Evolutionary conservation across 2,888 invertebrate genomes (phyloP).

Genomic region (Congeria kusceri): DNA sequence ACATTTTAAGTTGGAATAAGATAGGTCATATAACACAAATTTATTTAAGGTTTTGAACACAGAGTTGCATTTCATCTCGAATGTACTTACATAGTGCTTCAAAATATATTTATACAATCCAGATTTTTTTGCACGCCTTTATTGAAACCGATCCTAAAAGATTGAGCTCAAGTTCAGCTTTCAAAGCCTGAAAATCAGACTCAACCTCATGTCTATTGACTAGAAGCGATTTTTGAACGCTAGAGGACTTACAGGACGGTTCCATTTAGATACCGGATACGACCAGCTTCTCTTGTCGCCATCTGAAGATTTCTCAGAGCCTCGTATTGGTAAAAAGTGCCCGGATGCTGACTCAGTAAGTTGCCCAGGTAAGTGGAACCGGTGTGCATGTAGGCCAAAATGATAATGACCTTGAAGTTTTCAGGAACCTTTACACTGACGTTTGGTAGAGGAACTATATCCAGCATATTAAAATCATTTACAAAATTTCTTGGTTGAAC

Average conservation of each 20-base stretch:
- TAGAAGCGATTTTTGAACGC: background rate
- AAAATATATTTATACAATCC: too few relatives aligned
- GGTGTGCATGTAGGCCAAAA: constrained; percentile 61
- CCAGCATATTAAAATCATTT: too few relatives aligned
- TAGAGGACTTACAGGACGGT: constrained; percentile 27
- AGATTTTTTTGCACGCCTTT: too few relatives aligned
- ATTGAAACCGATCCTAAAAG: too few relatives aligned
- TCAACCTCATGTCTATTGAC: background rate
- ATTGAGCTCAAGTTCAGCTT: too few relatives aligned
- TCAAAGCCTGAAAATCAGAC: background rate
- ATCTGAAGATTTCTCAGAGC: constrained; percentile 37
- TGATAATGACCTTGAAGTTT: constrained; percentile 21
- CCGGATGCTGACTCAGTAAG: constrained; percentile 41
- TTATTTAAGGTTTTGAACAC: too few relatives aligned
- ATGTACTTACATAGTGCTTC: too few relatives aligned
- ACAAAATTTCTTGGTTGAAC: too few relatives aligned
- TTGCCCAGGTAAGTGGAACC: constrained; percentile 53
- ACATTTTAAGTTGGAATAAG: too few relatives aligned
- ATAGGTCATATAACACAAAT: too few relatives aligned
- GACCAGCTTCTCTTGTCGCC: background rate
- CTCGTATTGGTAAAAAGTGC: constrained; percentile 54
- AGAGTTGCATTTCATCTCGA: too few relatives aligned
- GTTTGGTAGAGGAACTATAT: too few relatives aligned
- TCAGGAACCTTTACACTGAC: background rate
- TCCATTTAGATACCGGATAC: constrained; percentile 39